Evolutionary conservation across 2,888 invertebrate species (phyloP).

Genomic region (Cyclophora punctaria): DNA sequence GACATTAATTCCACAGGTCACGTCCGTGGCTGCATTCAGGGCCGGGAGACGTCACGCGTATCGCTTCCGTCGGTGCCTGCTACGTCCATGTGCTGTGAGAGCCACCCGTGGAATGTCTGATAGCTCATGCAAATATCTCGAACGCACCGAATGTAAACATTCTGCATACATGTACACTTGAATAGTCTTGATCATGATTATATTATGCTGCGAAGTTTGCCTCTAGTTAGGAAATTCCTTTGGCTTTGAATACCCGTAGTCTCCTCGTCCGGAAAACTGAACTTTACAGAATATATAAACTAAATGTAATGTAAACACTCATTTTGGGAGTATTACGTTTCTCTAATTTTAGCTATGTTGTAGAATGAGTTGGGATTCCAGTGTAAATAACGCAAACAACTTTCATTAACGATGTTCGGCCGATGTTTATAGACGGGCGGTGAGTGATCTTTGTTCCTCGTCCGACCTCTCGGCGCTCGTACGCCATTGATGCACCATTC

Average conservation of each 20-base stretch:
- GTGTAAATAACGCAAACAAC: too few relatives aligned
- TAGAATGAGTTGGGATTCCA: too few relatives aligned
- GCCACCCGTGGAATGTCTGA: slow-evolving; percentile 16
- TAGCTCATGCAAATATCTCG: slow-evolving; percentile 15
- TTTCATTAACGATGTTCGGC: too few relatives aligned
- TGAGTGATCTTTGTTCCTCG: slow-evolving; percentile 4
- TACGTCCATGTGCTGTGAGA: slow-evolving; percentile 38
- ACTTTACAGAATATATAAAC: too few relatives aligned
- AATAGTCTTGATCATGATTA: too few relatives aligned
- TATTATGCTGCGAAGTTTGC: too few relatives aligned
- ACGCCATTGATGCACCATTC: slow-evolving; percentile 2
- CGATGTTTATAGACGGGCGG: slow-evolving; percentile 4
- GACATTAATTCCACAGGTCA: slow-evolving; percentile 49
- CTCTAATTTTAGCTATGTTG: too few relatives aligned
- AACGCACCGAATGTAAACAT: background rate
- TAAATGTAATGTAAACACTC: too few relatives aligned
- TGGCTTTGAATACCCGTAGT: too few relatives aligned
- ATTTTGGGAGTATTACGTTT: too few relatives aligned
- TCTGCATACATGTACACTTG: background rate
- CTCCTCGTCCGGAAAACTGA: too few relatives aligned
- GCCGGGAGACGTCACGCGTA: slow-evolving; percentile 57
- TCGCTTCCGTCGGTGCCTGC: slow-evolving; percentile 55
- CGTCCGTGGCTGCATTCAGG: slow-evolving; percentile 45
- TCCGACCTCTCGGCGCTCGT: background rate
- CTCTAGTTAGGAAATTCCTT: too few relatives aligned